Evolutionary conservation across 2,888 invertebrate genomes (phyloP).

Genomic region (Axea sp.): DNA sequence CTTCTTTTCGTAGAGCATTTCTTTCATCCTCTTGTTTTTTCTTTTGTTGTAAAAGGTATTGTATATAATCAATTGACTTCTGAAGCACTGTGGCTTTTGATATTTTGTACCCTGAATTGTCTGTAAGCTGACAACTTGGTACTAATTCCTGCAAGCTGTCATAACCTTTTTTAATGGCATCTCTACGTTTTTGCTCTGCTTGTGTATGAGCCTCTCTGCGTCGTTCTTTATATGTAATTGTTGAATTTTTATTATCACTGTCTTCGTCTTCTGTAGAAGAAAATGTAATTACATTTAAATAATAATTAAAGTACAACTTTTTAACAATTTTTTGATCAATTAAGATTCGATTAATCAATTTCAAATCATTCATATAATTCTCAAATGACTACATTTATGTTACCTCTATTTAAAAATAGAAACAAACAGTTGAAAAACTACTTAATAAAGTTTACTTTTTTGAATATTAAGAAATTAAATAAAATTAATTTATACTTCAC

Average conservation of each 20-base stretch:
- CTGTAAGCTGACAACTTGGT: slow-evolving; percentile 95
- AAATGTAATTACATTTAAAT: slow-evolving; percentile 11
- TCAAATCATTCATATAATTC: too few relatives aligned
- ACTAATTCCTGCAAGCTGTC: slow-evolving; percentile 95
- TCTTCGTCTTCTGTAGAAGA: slow-evolving; percentile 82
- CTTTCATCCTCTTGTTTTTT: slow-evolving; percentile 97
- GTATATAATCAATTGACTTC: slow-evolving; percentile 95
- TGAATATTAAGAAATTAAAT: too few relatives aligned
- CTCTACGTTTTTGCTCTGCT: slow-evolving; percentile 97
- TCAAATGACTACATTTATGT: too few relatives aligned
- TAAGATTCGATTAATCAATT: too few relatives aligned
- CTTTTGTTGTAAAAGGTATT: slow-evolving; percentile 94
- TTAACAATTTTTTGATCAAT: too few relatives aligned
- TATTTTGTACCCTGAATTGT: slow-evolving; percentile 94
- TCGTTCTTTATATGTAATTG: slow-evolving; percentile 94
- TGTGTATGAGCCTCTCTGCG: slow-evolving; percentile 96
- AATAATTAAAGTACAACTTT: slow-evolving; percentile 1
- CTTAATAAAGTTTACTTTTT: too few relatives aligned
- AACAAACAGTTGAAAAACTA: too few relatives aligned
- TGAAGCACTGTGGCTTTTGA: slow-evolving; percentile 98
- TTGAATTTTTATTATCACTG: slow-evolving; percentile 81
- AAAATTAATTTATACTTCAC: too few relatives aligned
- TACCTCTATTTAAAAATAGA: too few relatives aligned
- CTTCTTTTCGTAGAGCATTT: slow-evolving; percentile 92
- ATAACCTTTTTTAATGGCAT: slow-evolving; percentile 98